Base-by-base conservation (phyloP, 2,797 vertebrate species). In the Microctenopoma steveboyesi region DNA sequence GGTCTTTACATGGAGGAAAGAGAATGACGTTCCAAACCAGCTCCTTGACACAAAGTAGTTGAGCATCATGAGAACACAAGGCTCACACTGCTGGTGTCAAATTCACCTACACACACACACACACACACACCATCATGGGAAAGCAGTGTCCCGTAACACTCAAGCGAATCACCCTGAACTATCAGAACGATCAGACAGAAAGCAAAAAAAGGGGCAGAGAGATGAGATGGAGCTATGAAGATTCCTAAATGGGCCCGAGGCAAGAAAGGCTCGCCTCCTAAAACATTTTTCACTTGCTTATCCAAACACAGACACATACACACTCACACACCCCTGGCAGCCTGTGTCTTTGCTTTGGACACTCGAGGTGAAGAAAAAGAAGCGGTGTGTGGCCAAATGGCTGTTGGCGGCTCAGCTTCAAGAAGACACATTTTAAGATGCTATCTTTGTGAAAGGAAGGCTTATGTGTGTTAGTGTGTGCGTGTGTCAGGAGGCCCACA, bases 81-180 rank as follows among this genome's bases (percentile, higher is more conserved):
- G 75, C 80, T 77, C 58, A 68, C 73, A 82, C 74, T 79, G 48
- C 78, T 61, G 84, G 88, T 92, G 83, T 91, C 91, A 92, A 88
- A 81, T 89, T 90, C 82, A 74, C 66, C 62, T 57, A 59, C 67
- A 64, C 75, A 73, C 73, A 76, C 74, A 74, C 46, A 76, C 46
- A 73, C 46, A 73, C 30, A 64, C 69, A 58, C 57, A 62, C 48
- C 73, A 30, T 65, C 53, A 68, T 18, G 60, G 56, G 69, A 69
- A 78, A 70, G 74, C 84, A 83, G 76, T 89, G 81, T 47, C 33
- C 94, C 92, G 75, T 92, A 94, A 93, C 92, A 91, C 86, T 94
- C 87, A 90, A 86, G 89, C 90, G 90, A 94, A 48, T 95, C 93
- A 96, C 90, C 91, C 93, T 91, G 93, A 96, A 95, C 94, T 94